Evolutionary conservation across 2,888 invertebrate species (phyloP), one percentile per base, ranked within the genome.

Genomic region (Mesopsocus fuscifrons): DNA sequence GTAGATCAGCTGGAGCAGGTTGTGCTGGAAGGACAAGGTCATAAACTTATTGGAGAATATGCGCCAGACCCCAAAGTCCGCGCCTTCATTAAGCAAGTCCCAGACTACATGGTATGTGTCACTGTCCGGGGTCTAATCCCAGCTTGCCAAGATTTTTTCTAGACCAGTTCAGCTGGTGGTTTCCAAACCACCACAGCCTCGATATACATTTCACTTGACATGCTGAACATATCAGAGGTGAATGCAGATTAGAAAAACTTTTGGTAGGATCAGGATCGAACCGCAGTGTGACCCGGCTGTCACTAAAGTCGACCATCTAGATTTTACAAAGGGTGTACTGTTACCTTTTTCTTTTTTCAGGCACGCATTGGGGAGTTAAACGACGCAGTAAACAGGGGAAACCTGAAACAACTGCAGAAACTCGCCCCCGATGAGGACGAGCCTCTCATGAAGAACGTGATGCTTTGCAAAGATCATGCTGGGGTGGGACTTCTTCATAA

Each of bases 401-500:
- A 78, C n/a, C 59, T 84, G 49, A 59, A 72, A 23, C 74, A 80
- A 53, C 64, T 77, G 11, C 69, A 76, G 60, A 65, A 67, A 50
- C 52, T 72, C 48, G 52, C 62, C 15, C 47, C 55, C 2, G 58
- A 58, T 30, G 60, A 21, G 55, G 44, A 53, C 57, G 3, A 60
- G 56, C 46, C 62, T 41, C 52, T 49, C 42, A 55, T 35, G 65
- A 57, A 58, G 67, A 55, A 56, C 64, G 58, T 73, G 45, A 68
- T 67, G 1, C 52, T 67, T 34, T 74, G 79, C 41, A 74, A 72
- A 51, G 81, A 82, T 57, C 67, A 72, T 41, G 68, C 73, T 1
- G 80, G 81, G 1, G 72, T 72, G 9, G 77, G 78, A 1, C 62
- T 87, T 31, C 63, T 87, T 20, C 85, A 87, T 59, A 84, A 84